phyloP scores from a whole-genome alignment of 2,888 invertebrate genomes.

The Emmelina monodactyla region DNA sequence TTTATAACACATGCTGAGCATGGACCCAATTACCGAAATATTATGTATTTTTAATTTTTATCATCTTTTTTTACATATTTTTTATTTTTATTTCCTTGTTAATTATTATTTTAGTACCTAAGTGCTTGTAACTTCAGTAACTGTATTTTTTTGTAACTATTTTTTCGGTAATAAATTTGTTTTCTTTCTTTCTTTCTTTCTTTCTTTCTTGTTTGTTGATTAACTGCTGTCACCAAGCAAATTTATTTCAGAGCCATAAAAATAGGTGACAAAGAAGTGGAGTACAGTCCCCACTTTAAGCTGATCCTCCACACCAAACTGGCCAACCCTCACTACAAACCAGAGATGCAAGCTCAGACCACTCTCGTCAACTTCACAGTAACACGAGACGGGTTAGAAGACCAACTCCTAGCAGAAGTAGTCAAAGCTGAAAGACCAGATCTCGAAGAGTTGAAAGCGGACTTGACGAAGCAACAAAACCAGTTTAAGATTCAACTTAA shows the following conservation, averaged over 20 bases:
- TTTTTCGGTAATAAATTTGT: no score
- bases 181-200: no score
- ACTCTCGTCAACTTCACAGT: slow-evolving; percentile 97
- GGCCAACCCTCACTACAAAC: slow-evolving; percentile 97
- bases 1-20: no score
- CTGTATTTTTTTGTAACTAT: no score
- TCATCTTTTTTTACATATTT: no score
- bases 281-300: slow-evolving; percentile 87
- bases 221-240: no score
- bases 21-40: no score
- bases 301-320: slow-evolving; percentile 93
- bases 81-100: no score
- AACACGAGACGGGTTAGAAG: slow-evolving; percentile 94
- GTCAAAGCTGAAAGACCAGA: slow-evolving; percentile 97
- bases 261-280: slow-evolving; percentile 96
- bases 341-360: slow-evolving; percentile 98
- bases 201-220: no score
- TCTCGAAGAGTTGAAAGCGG: slow-evolving; percentile 92
- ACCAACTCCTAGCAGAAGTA: slow-evolving; percentile 94
- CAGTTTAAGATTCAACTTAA: slow-evolving; percentile 96
- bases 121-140: no score
- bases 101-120: no score
- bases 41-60: slow-evolving; percentile 2
- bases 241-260: slow-evolving; percentile 83
- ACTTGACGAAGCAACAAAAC: slow-evolving; percentile 95